Conservation (phyloP, 2,113 vertebrate species). For the Trogon melanurus region DNA sequence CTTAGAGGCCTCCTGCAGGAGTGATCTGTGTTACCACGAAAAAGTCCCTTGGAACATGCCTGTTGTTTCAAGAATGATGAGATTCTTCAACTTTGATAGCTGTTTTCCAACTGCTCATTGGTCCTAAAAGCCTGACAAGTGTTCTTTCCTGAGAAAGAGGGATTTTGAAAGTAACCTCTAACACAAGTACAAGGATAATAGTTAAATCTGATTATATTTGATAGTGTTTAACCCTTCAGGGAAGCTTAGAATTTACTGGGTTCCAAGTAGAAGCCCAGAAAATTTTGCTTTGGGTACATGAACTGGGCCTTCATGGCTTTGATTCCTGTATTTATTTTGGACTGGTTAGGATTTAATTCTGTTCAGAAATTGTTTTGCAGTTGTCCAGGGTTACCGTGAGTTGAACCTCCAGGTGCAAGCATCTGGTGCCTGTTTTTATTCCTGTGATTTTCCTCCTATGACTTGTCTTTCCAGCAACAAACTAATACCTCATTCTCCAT, state of each 20-base stretch:
- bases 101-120: background rate
- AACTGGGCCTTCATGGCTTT: background rate
- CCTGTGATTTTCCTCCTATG: background rate
- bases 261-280: background rate
- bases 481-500: background rate
- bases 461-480: background rate
- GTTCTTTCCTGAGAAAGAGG: background rate
- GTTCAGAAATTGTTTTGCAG: background rate
- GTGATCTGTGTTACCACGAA: background rate
- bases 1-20: constrained; percentile 49
- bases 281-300: background rate
- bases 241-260: background rate
- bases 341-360: background rate
- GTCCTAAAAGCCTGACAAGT: background rate
- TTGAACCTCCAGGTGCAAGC: background rate
- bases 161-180: background rate
- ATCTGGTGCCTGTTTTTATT: background rate
- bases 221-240: background rate
- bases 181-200: background rate
- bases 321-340: background rate
- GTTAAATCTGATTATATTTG: background rate
- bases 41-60: background rate
- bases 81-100: background rate
- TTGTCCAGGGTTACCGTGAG: background rate
- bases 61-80: background rate